phyloP scores from a whole-genome alignment of 2,888 invertebrate genomes.

The Apamea crenata region DNA sequence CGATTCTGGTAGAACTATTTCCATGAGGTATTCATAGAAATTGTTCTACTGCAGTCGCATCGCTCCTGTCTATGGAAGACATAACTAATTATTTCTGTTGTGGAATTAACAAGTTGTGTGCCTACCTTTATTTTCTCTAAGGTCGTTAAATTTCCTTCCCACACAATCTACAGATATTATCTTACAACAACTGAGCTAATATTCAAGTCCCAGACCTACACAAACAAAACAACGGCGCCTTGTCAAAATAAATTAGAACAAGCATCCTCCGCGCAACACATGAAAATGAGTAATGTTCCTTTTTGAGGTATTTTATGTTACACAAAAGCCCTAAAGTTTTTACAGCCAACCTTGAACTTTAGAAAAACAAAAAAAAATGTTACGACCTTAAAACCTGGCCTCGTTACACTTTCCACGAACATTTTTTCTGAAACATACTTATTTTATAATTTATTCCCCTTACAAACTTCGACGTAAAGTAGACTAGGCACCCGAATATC shows the following conservation, averaged over 20 bases:
- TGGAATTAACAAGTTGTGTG: constrained; percentile 25
- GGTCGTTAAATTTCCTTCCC: constrained; percentile 30
- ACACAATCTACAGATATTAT: constrained; percentile 49
- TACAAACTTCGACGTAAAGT: constrained; percentile 34
- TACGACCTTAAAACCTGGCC: constrained; percentile 30
- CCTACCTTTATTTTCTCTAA: constrained; percentile 26
- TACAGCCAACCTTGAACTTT: constrained; percentile 53
- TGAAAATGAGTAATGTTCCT: constrained; percentile 51
- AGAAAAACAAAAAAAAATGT: constrained; percentile 31
- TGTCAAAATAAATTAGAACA: constrained; percentile 60
- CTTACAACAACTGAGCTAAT: constrained; percentile 51
- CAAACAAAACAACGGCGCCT: constrained; percentile 54
- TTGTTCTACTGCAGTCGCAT: neutral
- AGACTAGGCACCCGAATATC: constrained; percentile 43
- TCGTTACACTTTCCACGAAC: constrained; percentile 12
- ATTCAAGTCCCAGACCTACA: constrained; percentile 46
- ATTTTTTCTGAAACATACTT: constrained; percentile 23
- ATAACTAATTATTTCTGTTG: constrained; percentile 22
- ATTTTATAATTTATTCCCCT: constrained; percentile 48
- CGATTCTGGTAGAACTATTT: neutral
- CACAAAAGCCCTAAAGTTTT: constrained; percentile 51
- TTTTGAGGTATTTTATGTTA: constrained; percentile 43
- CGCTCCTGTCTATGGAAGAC: neutral
- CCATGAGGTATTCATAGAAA: neutral
- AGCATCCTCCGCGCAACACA: constrained; percentile 44